These are phyloP conservation scores for Ibycter americanus DNA, from an alignment of 2,797 vertebrate genomes.

Conservation along the genomic window DNA sequence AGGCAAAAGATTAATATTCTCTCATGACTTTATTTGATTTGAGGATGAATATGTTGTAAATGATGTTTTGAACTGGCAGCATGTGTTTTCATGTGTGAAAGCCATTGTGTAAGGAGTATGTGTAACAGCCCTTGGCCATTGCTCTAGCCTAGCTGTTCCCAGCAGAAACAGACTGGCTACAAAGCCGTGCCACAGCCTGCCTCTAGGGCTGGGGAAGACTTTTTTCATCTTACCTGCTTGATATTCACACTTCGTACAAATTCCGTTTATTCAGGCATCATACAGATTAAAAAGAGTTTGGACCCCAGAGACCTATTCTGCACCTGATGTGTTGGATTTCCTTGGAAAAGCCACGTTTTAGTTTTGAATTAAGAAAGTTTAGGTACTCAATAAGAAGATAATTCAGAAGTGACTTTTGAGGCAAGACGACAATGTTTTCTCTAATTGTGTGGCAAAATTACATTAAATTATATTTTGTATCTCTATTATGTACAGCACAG, in stretches of 20 bases:
- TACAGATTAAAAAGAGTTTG: not conserved
- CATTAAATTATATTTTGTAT: not conserved
- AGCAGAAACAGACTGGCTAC: not conserved
- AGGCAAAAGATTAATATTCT: not conserved
- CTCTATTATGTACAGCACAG: not conserved
- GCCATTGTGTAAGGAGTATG: not conserved
- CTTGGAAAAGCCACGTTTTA: not conserved
- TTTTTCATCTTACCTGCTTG: not conserved
- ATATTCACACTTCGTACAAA: not conserved
- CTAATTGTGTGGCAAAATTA: not conserved
- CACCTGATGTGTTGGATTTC: not conserved
- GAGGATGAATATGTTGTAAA: not conserved
- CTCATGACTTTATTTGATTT: not conserved
- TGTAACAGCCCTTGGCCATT: not conserved
- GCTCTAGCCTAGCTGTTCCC: not conserved
- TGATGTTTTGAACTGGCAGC: accelerated
- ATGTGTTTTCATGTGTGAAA: not conserved
- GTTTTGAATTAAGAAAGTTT: not conserved
- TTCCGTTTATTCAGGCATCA: not conserved
- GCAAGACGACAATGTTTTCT: not conserved
- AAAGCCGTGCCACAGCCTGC: not conserved
- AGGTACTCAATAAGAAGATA: not conserved
- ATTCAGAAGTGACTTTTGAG: not conserved
- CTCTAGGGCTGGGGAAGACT: not conserved
- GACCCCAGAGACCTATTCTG: not conserved